phyloP scores from a whole-genome alignment of 2,888 invertebrate species.

The Toxonevra muliebris region DNA sequence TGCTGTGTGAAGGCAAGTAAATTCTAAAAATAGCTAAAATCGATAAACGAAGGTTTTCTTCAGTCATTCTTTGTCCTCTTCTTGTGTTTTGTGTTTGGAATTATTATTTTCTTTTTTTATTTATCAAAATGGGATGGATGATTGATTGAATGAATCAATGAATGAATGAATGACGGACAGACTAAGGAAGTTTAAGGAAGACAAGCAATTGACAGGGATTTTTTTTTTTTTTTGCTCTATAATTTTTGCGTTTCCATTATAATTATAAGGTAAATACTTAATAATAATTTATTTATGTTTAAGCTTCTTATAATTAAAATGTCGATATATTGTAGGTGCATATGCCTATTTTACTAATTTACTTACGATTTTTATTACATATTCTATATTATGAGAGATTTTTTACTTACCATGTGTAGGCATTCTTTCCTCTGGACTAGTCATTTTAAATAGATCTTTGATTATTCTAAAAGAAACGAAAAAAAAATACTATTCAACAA shows the following conservation, averaged over 20 bases:
- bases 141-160: neutral
- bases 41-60: slow-evolving; percentile 57
- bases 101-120: slow-evolving; percentile 8
- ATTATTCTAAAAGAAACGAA: slow-evolving; percentile 26
- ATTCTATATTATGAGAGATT: neutral
- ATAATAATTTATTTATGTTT: too few relatives aligned
- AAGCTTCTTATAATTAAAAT: too few relatives aligned
- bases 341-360: neutral
- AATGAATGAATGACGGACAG: neutral
- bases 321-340: too few relatives aligned
- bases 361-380: too few relatives aligned
- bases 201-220: too few relatives aligned
- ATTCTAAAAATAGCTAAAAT: slow-evolving; percentile 62
- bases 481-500: neutral
- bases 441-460: slow-evolving; percentile 52
- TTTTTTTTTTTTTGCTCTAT: too few relatives aligned
- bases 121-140: slow-evolving; percentile 24
- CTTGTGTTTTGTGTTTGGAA: slow-evolving; percentile 12
- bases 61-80: slow-evolving; percentile 41
- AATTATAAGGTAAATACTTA: too few relatives aligned
- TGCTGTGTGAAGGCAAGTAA: slow-evolving; percentile 50
- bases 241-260: too few relatives aligned
- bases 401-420: slow-evolving; percentile 55
- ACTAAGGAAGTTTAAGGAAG: neutral
- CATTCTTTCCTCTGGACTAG: slow-evolving; percentile 61